phyloP scores from a whole-genome alignment of 2,113 vertebrate genomes.

The Orthonyx spaldingii region DNA sequence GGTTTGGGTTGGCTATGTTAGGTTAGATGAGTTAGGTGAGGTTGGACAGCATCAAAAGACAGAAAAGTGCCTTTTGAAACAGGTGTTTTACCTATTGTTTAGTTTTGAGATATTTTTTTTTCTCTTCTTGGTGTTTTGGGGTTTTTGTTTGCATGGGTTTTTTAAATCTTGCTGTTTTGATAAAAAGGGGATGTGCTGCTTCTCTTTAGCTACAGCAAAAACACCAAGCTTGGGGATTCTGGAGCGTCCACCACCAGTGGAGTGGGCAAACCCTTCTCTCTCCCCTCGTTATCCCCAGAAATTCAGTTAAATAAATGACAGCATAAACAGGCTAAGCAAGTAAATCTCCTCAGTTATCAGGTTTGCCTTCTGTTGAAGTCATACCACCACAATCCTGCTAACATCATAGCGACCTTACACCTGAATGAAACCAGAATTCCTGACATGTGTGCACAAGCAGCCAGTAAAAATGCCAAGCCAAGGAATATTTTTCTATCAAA shows the following conservation, averaged over 20 bases:
- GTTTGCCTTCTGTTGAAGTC: not conserved
- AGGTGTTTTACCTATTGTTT: not conserved
- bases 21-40: not conserved
- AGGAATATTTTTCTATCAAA: not conserved
- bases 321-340: not conserved
- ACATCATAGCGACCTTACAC: not conserved
- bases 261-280: not conserved
- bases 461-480: not conserved
- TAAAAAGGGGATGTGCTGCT: not conserved
- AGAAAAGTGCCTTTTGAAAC: not conserved
- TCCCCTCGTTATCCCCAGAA: not conserved
- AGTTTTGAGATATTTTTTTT: rapidly evolving
- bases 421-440: not conserved
- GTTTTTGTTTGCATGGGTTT: not conserved
- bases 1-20: not conserved
- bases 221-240: not conserved
- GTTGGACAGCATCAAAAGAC: not conserved
- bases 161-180: not conserved
- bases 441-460: not conserved
- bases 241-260: not conserved
- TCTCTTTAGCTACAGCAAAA: not conserved
- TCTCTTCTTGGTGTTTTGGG: not conserved
- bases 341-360: not conserved
- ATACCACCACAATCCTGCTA: not conserved
- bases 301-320: not conserved